Conservation (phyloP, 2,888 invertebrate genomes). For the Panopea generosa region DNA sequence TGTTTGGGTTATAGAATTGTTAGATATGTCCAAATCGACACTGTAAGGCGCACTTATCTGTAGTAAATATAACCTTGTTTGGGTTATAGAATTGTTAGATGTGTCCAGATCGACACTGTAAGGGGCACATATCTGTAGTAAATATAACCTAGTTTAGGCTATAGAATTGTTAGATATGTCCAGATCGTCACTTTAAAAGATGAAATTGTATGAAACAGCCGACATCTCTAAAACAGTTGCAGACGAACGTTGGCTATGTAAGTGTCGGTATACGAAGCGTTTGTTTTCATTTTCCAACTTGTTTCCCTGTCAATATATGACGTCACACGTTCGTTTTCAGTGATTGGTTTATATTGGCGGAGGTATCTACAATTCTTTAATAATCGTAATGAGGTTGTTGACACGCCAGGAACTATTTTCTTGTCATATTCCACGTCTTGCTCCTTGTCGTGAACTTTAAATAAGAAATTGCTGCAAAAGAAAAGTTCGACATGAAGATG, state of each 20-base stretch:
- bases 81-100: too few species aligned
- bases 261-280: constrained; percentile 20
- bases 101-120: too few species aligned
- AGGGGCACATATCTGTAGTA: too few species aligned
- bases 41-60: too few species aligned
- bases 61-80: too few species aligned
- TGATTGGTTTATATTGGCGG: constrained; percentile 46
- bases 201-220: too few species aligned
- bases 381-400: constrained; percentile 37
- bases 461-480: constrained; percentile 35
- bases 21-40: too few species aligned
- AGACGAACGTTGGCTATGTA: constrained; percentile 34
- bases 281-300: constrained; percentile 45
- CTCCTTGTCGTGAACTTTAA: constrained; percentile 43
- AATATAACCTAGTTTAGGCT: too few species aligned
- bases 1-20: too few species aligned
- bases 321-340: constrained; percentile 20
- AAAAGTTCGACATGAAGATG: background rate
- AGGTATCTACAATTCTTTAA: constrained; percentile 57
- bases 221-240: constrained; percentile 20
- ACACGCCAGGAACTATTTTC: constrained; percentile 51
- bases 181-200: too few species aligned
- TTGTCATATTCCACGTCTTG: constrained; percentile 11
- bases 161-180: too few species aligned
- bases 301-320: constrained; percentile 32